Evolutionary conservation across 2,797 vertebrate genomes (phyloP).

Genomic region (Enteromius trimaculatus): DNA sequence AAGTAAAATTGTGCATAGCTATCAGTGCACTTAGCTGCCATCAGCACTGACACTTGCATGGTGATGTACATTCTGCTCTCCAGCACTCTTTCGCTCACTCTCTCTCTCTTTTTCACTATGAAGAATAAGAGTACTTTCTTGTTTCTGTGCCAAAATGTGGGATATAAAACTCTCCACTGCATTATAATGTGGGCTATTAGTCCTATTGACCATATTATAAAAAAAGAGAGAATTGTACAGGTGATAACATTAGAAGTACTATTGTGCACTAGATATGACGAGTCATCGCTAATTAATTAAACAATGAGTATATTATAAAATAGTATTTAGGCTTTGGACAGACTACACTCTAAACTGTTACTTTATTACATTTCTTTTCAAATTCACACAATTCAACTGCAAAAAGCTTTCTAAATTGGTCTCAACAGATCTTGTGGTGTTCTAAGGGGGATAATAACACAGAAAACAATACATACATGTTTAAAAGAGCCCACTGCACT

Average conservation of each 20-base stretch:
- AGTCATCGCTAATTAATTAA: background rate
- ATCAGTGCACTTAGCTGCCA: slow-evolving; percentile 56
- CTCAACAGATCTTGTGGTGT: background rate
- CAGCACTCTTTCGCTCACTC: slow-evolving; percentile 8
- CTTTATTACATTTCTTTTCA: slow-evolving; percentile 15
- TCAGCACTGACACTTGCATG: slow-evolving; percentile 46
- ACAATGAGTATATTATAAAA: slow-evolving; percentile 23
- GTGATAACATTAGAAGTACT: background rate
- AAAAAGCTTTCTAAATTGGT: slow-evolving; percentile 14
- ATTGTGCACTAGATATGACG: background rate
- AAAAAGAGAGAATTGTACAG: background rate
- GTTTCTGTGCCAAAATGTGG: slow-evolving; percentile 31
- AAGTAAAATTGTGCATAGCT: slow-evolving; percentile 43
- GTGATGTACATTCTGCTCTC: slow-evolving; percentile 36
- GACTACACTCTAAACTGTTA: background rate
- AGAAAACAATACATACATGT: slow-evolving; percentile 7
- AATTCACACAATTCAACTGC: slow-evolving; percentile 3
- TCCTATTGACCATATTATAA: slow-evolving; percentile 2
- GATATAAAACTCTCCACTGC: slow-evolving; percentile 23
- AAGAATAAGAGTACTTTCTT: slow-evolving; percentile 41
- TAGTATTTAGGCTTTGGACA: background rate
- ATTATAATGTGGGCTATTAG: slow-evolving; percentile 16
- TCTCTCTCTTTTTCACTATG: slow-evolving; percentile 21
- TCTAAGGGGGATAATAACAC: background rate
- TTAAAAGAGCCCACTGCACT: background rate